Evolutionary conservation across 2,113 vertebrate genomes (phyloP).

Genomic region (Castor canadensis): DNA sequence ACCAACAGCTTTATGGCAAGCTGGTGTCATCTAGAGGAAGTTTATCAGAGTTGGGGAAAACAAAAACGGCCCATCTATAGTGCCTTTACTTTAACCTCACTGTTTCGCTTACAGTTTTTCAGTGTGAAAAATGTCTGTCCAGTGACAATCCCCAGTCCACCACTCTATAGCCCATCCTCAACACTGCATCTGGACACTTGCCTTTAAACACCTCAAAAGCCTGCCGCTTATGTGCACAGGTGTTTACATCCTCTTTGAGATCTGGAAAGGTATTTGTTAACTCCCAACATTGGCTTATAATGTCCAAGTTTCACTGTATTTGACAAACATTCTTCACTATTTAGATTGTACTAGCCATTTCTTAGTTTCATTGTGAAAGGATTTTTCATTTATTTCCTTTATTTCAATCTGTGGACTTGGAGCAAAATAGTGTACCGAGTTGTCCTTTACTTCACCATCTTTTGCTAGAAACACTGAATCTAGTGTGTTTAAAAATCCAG

Average conservation of each 20-base stretch:
- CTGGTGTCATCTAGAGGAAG: neutral
- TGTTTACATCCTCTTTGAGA: neutral
- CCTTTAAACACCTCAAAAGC: neutral
- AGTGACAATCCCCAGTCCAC: neutral
- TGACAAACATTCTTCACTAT: neutral
- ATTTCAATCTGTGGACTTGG: neutral
- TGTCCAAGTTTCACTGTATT: neutral
- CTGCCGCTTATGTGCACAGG: neutral
- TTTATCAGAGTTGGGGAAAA: neutral
- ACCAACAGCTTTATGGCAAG: neutral
- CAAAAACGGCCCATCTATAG: neutral
- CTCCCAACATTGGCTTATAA: neutral
- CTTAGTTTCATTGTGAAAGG: neutral
- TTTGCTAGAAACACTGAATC: constrained; percentile 11
- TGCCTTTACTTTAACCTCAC: neutral
- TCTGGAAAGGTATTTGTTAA: constrained; percentile 1
- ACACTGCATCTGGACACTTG: neutral
- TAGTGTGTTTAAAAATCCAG: neutral
- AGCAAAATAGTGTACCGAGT: neutral
- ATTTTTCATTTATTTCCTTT: constrained; percentile 21
- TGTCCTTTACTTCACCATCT: neutral
- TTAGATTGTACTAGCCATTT: neutral
- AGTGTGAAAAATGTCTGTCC: neutral
- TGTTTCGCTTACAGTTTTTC: neutral
- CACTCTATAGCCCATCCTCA: neutral